Evolutionary conservation across 2,888 invertebrate genomes (phyloP), one percentile per base, ranked within the genome.

Genomic region (Anticlea derivata): DNA sequence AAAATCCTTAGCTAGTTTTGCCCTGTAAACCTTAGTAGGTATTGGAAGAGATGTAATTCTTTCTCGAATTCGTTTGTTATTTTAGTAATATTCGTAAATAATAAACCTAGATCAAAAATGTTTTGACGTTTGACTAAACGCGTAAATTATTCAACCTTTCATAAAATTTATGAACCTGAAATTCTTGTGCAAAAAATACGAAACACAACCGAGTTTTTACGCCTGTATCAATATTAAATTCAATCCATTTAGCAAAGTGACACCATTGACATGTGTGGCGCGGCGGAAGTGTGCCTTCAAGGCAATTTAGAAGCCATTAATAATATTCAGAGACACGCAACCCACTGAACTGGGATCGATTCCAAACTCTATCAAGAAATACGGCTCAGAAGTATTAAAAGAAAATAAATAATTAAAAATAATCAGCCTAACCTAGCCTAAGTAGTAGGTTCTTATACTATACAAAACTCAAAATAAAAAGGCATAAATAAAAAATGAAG

Each of bases 291-390:
- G 68, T 71, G 72, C 73, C 76, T 75, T 78, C 75, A 76, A 72
- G 77, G 81, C 80, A 83, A 82, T 83, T 82, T 80, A 73, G 78
- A 78, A 80, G 75, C 80, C 82, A 84, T 85, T 80, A 80, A 83
- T 83, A 85, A 78, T 72, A 73, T 73, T 75, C 68, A 50, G 64
- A 66, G 74, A 69, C 78, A 77, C 73, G 78, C 71, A 63, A 76
- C 69, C n/a, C 68, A 58, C 63, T 51, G 49, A 50, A 38, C 38
- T 10, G 12, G 22, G 46, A 38, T 47, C 47, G 41, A 47, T 47
- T 43, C 27, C 43, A 27, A 34, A 24, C n/a, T 5, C 10, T 11
- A 7, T 26, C 11, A 45, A 35, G n/a, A 41, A 33, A 41, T 8
- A 11, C 12, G 23, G 1, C 24, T 31, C 8, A 8, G n/a, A 12